These are phyloP conservation scores for Scalopus aquaticus DNA, from an alignment of 2,113 vertebrate species.

Conservation along the genomic window DNA sequence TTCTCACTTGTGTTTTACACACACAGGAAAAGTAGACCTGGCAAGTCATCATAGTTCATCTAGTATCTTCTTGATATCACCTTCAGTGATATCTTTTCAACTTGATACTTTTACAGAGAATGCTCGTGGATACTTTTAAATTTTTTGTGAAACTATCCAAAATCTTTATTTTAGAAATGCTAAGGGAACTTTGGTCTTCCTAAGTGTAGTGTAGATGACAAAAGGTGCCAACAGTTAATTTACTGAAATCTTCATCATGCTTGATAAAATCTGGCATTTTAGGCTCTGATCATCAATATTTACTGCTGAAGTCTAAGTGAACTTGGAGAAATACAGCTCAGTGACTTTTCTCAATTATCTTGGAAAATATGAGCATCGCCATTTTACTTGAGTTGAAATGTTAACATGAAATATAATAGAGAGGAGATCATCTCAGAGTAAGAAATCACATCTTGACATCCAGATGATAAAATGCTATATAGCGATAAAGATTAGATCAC, in stretches of 20 bases:
- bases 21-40: background rate
- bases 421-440: constrained; percentile 44
- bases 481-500: constrained; percentile 51
- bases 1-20: background rate
- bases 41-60: background rate
- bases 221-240: background rate
- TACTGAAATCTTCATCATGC: background rate
- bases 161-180: constrained; percentile 16
- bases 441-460: constrained; percentile 56
- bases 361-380: background rate
- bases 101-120: background rate
- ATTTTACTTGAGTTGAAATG: constrained; percentile 50
- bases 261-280: background rate
- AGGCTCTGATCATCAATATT: constrained; percentile 3
- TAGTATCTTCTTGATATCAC: background rate
- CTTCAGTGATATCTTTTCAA: constrained; percentile 7
- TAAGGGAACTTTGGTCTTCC: background rate
- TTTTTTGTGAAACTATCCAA: constrained; percentile 34
- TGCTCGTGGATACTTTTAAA: background rate
- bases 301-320: constrained; percentile 11
- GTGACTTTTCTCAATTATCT: constrained; percentile 17
- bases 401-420: constrained; percentile 37
- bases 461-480: constrained; percentile 32
- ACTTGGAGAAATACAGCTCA: constrained; percentile 3
- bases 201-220: background rate